phyloP scores from a whole-genome alignment of 1,140 invertebrate genomes.

The Aphaenogaster rudis region DNA sequence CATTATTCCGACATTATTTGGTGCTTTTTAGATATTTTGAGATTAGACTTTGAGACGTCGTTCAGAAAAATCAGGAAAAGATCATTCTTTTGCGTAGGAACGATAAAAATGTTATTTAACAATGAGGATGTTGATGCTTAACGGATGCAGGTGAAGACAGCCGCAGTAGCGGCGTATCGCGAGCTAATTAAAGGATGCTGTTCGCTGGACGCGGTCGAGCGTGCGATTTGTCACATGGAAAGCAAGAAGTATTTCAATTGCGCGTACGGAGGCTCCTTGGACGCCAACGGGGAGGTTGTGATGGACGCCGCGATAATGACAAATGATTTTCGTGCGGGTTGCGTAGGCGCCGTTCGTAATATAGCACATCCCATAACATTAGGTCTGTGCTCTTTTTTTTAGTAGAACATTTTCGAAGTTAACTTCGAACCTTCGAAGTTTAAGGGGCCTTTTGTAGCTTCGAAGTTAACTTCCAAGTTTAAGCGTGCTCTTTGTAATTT shows the following conservation, averaged over 20 bases:
- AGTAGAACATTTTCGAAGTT: neutral
- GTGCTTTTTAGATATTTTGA: neutral
- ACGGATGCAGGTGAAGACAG: conserved; percentile 71
- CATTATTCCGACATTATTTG: neutral
- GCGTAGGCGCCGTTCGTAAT: conserved; percentile 63
- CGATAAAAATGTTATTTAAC: neutral
- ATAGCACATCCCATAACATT: conserved; percentile 72
- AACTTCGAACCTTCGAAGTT: no score
- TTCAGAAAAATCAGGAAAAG: neutral
- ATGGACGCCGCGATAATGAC: conserved; percentile 70
- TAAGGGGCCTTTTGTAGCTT: no score
- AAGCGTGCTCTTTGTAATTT: no score
- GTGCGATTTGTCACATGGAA: conserved; percentile 72
- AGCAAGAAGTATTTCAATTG: conserved; percentile 67
- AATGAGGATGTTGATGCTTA: neutral
- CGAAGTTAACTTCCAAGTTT: no score
- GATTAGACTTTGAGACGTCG: neutral
- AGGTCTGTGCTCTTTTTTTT: conserved; percentile 56
- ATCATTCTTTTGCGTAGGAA: neutral
- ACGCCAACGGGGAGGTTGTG: conserved; percentile 60
- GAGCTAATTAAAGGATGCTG: conserved; percentile 62
- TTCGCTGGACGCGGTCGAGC: conserved; percentile 65
- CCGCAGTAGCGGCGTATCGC: conserved; percentile 63
- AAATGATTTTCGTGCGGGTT: conserved; percentile 50
- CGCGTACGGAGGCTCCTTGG: conserved; percentile 56